Evolutionary conservation across 2,888 invertebrate genomes (phyloP), one percentile per base, ranked within the genome.

Genomic region (Ametastegia equiseti): DNA sequence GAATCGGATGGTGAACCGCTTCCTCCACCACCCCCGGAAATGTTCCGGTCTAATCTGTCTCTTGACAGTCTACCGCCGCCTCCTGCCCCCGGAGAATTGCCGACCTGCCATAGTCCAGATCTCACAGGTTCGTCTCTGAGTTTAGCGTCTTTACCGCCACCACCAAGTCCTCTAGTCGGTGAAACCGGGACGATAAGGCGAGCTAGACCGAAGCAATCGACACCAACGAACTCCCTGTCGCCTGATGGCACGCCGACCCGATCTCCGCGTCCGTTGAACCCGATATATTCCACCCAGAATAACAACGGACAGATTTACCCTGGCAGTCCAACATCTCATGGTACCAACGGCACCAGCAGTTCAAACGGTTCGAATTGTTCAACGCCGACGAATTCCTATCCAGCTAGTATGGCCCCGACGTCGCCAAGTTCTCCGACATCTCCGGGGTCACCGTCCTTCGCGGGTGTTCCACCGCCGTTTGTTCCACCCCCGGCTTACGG

Each of bases 21-120:
- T 23, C 96, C 96, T 0, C 96, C 96, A 1, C 96, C 96, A 0
- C 96, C 96, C 0, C 94, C 94, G 1, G 95, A 95, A 86, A 94
- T 97, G 93, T 95, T 96, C 89, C 94, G 96, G 79, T 96, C 96
- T 0, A 96, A 95, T 15, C 92, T 96, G 13, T 97, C 97, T 33
- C 91, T 97, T 57, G 97, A 97, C 86, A 96, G 96, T n/a, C 91
- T 97, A 82, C 96, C 96, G 0, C 97, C 96, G 19, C 97, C 97
- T 0, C 96, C 94, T 69, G 95, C 95, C 57, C 95, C 95, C 5
- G 92, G 92, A 79, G 94, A 94, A 83, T 87, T 94, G 30, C 93
- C 93, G 5, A 91, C 92, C 13, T 92, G 93, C 87, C 91, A 92
- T 60, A 92, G 92, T 1, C 92, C 83, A 83, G 95, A 95, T 82